Conservation (phyloP, 1,140 invertebrate species). For the Trichonephila clavipes region DNA sequence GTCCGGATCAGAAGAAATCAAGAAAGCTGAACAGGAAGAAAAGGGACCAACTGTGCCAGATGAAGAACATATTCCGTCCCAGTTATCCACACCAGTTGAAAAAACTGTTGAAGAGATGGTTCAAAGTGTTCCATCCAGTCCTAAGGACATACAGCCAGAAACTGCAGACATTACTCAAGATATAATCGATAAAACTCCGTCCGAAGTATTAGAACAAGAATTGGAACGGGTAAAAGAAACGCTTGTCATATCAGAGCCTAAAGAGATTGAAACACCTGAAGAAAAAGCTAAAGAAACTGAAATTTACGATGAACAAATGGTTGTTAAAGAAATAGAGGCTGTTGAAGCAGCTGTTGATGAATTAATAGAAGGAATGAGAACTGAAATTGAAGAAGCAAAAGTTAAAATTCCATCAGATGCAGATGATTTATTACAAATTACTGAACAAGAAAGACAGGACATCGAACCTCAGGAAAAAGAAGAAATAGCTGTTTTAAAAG, state of each 20-base stretch:
- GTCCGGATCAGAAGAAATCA: conserved; percentile 51
- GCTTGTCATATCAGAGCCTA: neutral
- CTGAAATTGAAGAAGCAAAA: conserved; percentile 61
- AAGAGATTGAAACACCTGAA: neutral
- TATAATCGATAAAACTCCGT: conserved; percentile 63
- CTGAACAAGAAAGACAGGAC: neutral
- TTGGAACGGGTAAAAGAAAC: neutral
- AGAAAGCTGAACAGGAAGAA: neutral
- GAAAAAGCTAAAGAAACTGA: conserved; percentile 5
- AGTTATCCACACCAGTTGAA: conserved; percentile 19
- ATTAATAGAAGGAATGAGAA: conserved; percentile 69
- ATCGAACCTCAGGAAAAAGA: conserved; percentile 24
- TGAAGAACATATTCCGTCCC: conserved; percentile 67
- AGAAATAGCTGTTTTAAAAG: neutral
- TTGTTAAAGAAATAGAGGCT: conserved; percentile 74
- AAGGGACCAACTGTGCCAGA: conserved; percentile 59
- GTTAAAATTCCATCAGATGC: neutral
- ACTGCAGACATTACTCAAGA: conserved; percentile 3
- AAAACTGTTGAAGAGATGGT: conserved; percentile 9
- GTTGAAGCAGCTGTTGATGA: conserved; percentile 74
- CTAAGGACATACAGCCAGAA: conserved; percentile 41
- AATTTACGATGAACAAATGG: conserved; percentile 69
- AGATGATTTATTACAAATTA: neutral
- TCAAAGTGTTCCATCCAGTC: conserved; percentile 63
- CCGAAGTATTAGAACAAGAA: conserved; percentile 31